Evolutionary conservation across 2,113 vertebrate genomes (phyloP).

Genomic region (Tilapia sparmanii): DNA sequence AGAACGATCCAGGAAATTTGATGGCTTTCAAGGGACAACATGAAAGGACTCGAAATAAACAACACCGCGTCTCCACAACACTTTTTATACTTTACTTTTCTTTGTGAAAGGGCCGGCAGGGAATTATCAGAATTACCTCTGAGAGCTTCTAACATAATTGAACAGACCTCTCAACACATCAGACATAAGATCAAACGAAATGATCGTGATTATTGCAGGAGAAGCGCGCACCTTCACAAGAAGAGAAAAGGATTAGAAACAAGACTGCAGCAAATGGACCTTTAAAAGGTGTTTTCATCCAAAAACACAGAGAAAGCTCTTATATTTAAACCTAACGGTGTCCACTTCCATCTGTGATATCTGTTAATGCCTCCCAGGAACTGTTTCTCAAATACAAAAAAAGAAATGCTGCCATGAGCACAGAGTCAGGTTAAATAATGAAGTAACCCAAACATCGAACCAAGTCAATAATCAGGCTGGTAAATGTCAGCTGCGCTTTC

Average conservation of each 20-base stretch:
- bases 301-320: not conserved
- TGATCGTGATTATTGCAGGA: not conserved
- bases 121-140: not conserved
- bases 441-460: not conserved
- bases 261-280: not conserved
- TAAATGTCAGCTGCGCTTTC: not conserved
- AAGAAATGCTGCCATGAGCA: not conserved
- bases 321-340: not conserved
- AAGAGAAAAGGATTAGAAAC: not conserved
- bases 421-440: not conserved
- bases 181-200: not conserved
- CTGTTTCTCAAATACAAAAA: not conserved
- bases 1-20: not conserved
- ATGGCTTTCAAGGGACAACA: not conserved
- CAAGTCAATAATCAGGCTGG: not conserved
- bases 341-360: not conserved
- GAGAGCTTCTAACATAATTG: not conserved
- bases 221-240: not conserved
- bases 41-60: not conserved
- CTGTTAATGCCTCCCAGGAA: not conserved
- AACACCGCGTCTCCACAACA: fast-evolving
- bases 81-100: not conserved
- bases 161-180: not conserved
- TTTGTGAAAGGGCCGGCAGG: not conserved
- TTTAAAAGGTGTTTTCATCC: not conserved